These are phyloP conservation scores for Drosophila subobscura DNA, from an alignment of 1,140 invertebrate species.

Conservation along the genomic window DNA sequence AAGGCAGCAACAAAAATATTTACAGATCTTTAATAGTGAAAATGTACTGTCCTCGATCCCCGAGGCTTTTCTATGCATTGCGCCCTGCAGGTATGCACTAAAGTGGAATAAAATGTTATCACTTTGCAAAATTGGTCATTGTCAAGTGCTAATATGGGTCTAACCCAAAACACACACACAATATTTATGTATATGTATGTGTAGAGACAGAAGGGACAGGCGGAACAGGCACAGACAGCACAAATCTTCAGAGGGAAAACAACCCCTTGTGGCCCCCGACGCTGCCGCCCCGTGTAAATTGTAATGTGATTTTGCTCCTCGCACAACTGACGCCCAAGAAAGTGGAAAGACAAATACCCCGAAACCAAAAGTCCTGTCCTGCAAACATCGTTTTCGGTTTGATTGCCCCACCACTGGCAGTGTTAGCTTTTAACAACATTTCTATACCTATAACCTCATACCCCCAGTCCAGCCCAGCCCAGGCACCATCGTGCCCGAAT, in stretches of 20 bases:
- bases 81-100: constrained; percentile 24
- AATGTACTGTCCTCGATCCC: neutral
- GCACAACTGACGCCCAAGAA: constrained; percentile 17
- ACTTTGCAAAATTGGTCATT: constrained; percentile 74
- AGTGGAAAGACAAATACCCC: constrained; percentile 42
- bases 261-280: too few species aligned
- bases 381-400: constrained; percentile 6
- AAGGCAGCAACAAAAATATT: too few species aligned
- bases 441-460: constrained; percentile 7
- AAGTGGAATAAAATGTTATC: constrained; percentile 68
- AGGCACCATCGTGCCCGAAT: neutral
- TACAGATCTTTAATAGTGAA: too few species aligned
- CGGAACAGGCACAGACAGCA: too few species aligned
- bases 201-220: too few species aligned
- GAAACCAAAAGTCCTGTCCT: constrained; percentile 36
- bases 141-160: constrained; percentile 68
- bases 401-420: neutral
- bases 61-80: neutral
- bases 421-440: constrained; percentile 25
- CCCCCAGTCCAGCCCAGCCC: neutral
- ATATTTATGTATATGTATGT: neutral
- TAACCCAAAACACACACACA: constrained; percentile 18
- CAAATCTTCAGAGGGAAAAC: too few species aligned
- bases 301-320: neutral
- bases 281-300: too few species aligned